These are phyloP conservation scores for Condylostylus longicornis DNA, from an alignment of 1,140 invertebrate species.

Conservation along the genomic window DNA sequence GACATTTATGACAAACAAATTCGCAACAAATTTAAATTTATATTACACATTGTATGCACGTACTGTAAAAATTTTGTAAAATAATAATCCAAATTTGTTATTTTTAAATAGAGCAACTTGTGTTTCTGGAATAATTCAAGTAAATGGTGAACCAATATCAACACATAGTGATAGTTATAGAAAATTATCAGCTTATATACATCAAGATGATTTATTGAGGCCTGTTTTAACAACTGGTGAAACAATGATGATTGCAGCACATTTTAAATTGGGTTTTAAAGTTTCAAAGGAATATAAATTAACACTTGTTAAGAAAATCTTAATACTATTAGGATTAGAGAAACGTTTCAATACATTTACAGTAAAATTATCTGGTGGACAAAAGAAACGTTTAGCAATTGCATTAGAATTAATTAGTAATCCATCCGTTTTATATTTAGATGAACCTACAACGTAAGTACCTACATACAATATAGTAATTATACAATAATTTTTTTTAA, in stretches of 20 bases:
- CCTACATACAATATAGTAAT: too few species aligned
- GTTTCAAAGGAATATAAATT: conserved; percentile 33
- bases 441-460: conserved; percentile 82
- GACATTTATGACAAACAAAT: too few species aligned
- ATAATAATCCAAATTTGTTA: conserved; percentile 1
- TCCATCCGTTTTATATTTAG: conserved; percentile 81
- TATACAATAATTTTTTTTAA: too few species aligned
- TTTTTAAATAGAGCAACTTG: conserved; percentile 36
- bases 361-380: conserved; percentile 68
- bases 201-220: conserved; percentile 75
- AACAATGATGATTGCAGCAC: conserved; percentile 67
- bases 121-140: conserved; percentile 48
- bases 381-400: conserved; percentile 73
- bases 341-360: conserved; percentile 49
- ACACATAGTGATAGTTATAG: conserved; percentile 49
- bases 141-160: conserved; percentile 61
- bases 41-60: too few species aligned
- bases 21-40: too few species aligned
- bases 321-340: conserved; percentile 52
- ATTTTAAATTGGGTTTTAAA: conserved; percentile 63
- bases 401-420: conserved; percentile 76
- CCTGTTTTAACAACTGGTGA: conserved; percentile 67
- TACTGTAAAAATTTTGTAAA: too few species aligned
- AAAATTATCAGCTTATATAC: conserved; percentile 78
- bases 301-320: conserved; percentile 42